phyloP scores from a whole-genome alignment of 2,797 vertebrate genomes.

The Ataeniobius toweri region DNA sequence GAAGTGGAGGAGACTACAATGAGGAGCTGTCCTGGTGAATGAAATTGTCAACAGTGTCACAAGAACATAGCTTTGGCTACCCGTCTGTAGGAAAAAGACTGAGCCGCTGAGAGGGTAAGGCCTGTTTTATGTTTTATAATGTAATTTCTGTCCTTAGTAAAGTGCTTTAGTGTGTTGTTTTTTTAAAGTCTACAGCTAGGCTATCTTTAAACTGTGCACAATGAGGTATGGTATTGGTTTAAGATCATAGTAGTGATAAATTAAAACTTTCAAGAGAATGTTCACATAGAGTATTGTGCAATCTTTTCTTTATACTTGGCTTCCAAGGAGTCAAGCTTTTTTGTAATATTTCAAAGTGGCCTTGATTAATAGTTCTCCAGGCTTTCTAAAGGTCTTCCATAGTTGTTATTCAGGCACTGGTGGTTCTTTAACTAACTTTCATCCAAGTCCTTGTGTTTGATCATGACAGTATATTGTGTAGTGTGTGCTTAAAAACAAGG shows the following conservation, averaged over 20 bases:
- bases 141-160: conserved; percentile 19
- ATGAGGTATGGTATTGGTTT: not conserved
- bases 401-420: not conserved
- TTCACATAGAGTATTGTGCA: not conserved
- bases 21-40: conserved; percentile 37
- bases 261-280: not conserved
- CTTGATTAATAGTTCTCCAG: not conserved
- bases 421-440: not conserved
- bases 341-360: not conserved
- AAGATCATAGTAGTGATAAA: not conserved
- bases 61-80: conserved; percentile 27
- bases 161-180: conserved; percentile 13
- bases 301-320: not conserved
- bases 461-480: not conserved
- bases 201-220: conserved; percentile 10
- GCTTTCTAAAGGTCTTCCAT: not conserved
- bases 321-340: not conserved
- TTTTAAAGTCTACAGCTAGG: conserved; percentile 13
- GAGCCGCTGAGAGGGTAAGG: conserved; percentile 15
- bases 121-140: conserved; percentile 38
- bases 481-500: not conserved
- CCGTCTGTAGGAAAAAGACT: conserved; percentile 21
- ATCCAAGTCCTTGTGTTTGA: not conserved
- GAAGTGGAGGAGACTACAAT: conserved; percentile 62
- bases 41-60: conserved; percentile 15